Percentiles rank a stretch among this genome's conserved stretches.
Evolutionary conservation across 92 coral and sea anemone genomes (phyloP).

Genomic region (Actinernus sp.): DNA sequence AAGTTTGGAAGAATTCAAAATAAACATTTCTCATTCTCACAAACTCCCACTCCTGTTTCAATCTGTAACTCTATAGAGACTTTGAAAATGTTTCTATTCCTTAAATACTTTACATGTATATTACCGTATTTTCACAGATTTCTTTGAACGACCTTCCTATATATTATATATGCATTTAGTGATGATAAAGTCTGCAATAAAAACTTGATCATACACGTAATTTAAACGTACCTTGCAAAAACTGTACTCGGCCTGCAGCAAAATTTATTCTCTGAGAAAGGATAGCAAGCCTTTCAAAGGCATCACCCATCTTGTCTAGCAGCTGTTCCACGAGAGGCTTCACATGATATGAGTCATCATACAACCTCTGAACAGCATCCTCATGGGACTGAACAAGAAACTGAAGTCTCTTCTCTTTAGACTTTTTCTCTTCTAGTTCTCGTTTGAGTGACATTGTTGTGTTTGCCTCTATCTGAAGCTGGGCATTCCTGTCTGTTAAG

Average conservation of each 20-base stretch:
- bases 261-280: conserved; percentile 84
- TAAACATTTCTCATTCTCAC: too few species aligned
- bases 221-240: conserved; percentile 73
- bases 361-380: conserved; percentile 23
- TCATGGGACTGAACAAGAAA: conserved; percentile 22
- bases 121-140: too few species aligned
- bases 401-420: conserved; percentile 38
- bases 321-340: conserved; percentile 33
- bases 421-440: conserved; percentile 54
- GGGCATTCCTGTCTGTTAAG: conserved; percentile 85
- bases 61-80: too few species aligned
- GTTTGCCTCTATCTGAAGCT: conserved; percentile 78
- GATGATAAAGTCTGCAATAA: too few species aligned
- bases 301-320: conserved; percentile 56
- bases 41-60: too few species aligned
- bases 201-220: too few species aligned
- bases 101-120: too few species aligned
- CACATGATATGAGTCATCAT: conserved; percentile 30
- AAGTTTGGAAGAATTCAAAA: too few species aligned
- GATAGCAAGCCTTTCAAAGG: conserved; percentile 58
- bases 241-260: conserved; percentile 85
- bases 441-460: conserved; percentile 26
- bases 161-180: too few species aligned
- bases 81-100: too few species aligned
- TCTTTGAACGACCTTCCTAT: too few species aligned